Evolutionary conservation across 2,888 invertebrate genomes (phyloP), one percentile per base, ranked within the genome.

Genomic region (Lasioglossum marginatum): DNA sequence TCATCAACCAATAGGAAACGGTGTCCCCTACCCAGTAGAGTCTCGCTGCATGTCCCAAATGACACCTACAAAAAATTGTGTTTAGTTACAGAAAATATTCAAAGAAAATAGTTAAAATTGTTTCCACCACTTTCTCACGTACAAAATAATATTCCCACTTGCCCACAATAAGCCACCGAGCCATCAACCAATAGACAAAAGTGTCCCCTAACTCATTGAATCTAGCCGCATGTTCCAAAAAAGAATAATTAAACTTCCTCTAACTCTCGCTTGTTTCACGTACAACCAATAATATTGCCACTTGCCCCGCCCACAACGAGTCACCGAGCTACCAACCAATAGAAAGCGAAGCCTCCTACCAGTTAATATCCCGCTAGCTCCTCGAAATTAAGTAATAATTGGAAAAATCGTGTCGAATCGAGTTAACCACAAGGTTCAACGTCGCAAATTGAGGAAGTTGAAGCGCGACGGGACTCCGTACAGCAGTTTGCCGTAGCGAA

Each of bases 391-490:
- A 52, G 3, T 3, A 8, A 8, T 52, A 52, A 52, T 52, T 52
- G 52, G 10, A 52, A 52, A 23, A 52, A 23, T 23, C 23, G 23
- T 23, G 52, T 52, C 23, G 8, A 23, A 52, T 52, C 52, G 10
- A 23, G 52, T 52, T 52, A 52, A 8, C 19, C 52, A 3, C 8
- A 10, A 52, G 52, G 52, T 52, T 52, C 8, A 63, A 37, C 12
- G 40, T 63, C 19, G 34, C 19, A 63, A 37, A 66, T 37, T 48
- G 63, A 43, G 34, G 34, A 73, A 72, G 63, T 63, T 73, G n/a
- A 40, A 37, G 48, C 34, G 27, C 23, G 37, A 40, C 37, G 43
- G 0, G 73, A 52, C 48, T 40, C 31, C 31, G 40, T 31, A 16
- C 45, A 78, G 40, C 34, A 34, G 52, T 57, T 57, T 19, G n/a